Conservation (phyloP, 2,113 vertebrate genomes). For the Gasterosteus nipponicus region DNA sequence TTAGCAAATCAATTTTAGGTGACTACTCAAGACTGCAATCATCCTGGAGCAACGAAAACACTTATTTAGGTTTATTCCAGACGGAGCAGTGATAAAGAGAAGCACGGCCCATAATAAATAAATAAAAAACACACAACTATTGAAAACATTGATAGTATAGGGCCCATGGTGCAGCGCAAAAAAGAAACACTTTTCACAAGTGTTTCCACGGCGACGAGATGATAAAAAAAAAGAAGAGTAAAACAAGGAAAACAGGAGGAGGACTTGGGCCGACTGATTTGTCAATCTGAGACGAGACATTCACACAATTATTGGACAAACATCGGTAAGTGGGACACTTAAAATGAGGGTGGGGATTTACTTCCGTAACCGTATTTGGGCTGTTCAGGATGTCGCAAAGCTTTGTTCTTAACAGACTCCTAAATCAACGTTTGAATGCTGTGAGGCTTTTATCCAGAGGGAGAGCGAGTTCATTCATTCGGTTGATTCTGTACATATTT, state of each 20-base stretch:
- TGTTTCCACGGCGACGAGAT: not conserved
- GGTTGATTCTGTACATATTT: too few relatives aligned
- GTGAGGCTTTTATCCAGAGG: not conserved
- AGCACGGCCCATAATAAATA: not conserved
- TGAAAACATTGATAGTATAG: not conserved
- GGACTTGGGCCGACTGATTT: too few relatives aligned
- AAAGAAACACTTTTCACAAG: not conserved
- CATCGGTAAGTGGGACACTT: too few relatives aligned
- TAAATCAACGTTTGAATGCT: not conserved
- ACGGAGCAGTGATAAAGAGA: not conserved
- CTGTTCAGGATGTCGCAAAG: not conserved
- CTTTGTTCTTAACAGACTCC: not conserved
- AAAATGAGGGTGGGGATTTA: not conserved
- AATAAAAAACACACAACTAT: too few relatives aligned
- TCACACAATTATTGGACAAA: not conserved
- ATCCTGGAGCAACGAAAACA: too few relatives aligned
- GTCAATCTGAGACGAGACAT: not conserved
- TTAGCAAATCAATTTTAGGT: not conserved
- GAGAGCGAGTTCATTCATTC: too few relatives aligned
- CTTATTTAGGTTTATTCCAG: too few relatives aligned
- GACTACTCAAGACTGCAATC: too few relatives aligned
- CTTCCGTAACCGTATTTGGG: not conserved
- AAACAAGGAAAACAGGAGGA: not conserved
- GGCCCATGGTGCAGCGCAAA: not conserved
- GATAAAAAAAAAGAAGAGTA: not conserved